phyloP scores from a whole-genome alignment of 37 sponge, comb jelly and placozoan genomes.

The Hormiphora californensis region DNA sequence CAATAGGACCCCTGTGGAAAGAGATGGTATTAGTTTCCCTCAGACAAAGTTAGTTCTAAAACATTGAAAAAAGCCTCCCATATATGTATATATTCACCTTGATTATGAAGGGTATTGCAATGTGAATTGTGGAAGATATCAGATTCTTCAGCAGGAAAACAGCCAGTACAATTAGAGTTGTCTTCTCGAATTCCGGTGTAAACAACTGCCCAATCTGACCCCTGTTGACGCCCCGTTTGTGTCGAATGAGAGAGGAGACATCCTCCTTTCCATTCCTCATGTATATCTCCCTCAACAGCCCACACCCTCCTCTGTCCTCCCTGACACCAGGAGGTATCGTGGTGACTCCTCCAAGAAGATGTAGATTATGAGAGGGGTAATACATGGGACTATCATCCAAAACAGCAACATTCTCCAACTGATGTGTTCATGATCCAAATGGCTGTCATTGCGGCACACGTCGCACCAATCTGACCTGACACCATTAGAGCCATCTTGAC shows the following conservation, averaged over 20 bases:
- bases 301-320: background rate
- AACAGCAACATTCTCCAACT: constrained; percentile 15
- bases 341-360: constrained; percentile 2
- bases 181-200: background rate
- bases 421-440: background rate
- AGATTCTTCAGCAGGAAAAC: background rate
- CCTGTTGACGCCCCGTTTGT: background rate
- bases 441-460: background rate
- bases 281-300: background rate
- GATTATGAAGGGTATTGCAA: constrained; percentile 10
- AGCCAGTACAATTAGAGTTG: background rate
- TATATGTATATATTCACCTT: background rate
- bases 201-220: background rate
- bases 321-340: background rate
- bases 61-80: too few relatives aligned
- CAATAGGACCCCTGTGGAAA: background rate
- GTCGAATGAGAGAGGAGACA: background rate
- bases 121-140: background rate
- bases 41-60: too few relatives aligned
- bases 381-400: background rate
- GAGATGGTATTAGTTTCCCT: too few relatives aligned
- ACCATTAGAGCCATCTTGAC: background rate
- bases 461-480: constrained; percentile 39
- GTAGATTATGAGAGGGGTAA: constrained; percentile 25
- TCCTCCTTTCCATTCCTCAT: constrained; percentile 8